Conservation (phyloP, 2,113 vertebrate genomes). For the Platanista minor region DNA sequence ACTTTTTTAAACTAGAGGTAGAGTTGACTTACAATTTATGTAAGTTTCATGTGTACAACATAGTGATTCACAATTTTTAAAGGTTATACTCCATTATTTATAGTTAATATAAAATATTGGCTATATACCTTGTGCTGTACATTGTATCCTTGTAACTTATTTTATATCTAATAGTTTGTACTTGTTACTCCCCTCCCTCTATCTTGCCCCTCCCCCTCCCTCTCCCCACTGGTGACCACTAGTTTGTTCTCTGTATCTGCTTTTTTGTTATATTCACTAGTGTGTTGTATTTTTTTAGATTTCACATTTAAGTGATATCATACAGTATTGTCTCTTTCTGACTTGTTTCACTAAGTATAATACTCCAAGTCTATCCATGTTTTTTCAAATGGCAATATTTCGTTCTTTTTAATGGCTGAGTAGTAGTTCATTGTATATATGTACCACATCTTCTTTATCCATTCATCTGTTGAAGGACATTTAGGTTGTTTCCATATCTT, state of each 20-base stretch:
- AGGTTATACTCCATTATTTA: background rate
- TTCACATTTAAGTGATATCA: fast-evolving
- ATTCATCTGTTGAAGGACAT: background rate
- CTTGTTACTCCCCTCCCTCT: background rate
- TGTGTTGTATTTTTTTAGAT: background rate
- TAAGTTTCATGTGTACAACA: fast-evolving
- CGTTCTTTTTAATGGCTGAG: background rate
- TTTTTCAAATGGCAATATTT: background rate
- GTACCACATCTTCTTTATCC: background rate
- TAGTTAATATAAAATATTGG: background rate
- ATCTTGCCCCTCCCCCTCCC: fast-evolving
- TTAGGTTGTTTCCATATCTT: background rate
- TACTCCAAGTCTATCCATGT: background rate
- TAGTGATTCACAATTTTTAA: background rate
- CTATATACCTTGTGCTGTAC: background rate
- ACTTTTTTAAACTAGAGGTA: background rate
- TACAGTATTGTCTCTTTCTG: background rate
- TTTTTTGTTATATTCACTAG: background rate
- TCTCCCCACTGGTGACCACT: too few species aligned
- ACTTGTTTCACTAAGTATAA: background rate
- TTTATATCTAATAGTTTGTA: background rate
- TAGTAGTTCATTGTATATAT: fast-evolving
- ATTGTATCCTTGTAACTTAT: background rate
- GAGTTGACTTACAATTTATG: background rate
- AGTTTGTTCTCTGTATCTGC: background rate